Evolutionary conservation across 2,888 invertebrate genomes (phyloP), one percentile per base, ranked within the genome.

Genomic region (Ochropleura leucogaster): DNA sequence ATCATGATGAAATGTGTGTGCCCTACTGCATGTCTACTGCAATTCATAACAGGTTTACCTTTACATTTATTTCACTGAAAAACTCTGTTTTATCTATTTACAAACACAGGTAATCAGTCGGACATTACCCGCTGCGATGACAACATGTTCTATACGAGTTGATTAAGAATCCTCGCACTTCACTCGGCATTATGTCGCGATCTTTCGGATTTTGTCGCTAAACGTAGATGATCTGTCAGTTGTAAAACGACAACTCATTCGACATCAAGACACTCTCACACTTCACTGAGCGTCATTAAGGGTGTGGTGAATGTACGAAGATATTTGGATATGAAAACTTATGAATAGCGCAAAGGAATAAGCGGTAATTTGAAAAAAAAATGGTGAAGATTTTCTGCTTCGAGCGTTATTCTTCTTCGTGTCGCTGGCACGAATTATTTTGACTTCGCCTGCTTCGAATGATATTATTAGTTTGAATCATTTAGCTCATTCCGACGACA

Each of bases 161-260:
- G 89, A 90, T 87, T 86, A 87, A 46, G 72, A 79, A 80, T 77
- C 83, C 73, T 80, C 68, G 74, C 84, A 82, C 85, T 84, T 75
- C 81, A 77, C 72, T 82, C 67, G 72, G 64, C 83, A 85, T 88
- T 88, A 87, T 82, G 85, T 85, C 55, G 75, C 47, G 30, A 59
- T 59, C 40, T 60, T 59, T 73, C 72, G 49, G 42, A 70, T 71
- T 72, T 64, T 51, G 80, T 47, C 76, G 65, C 68, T 77, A 85
- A 84, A 82, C 83, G 84, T 82, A 84, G 88, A 90, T 90, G 88
- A 88, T 86, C 91, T 90, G 92, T 92, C 93, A 91, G 84, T 88
- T 85, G 87, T 85, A 86, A 90, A 93, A 94, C 87, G 92, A 94
- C 93, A 91, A 90, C 93, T 94, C 94, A 94, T 94, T 94, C 92